phyloP scores from a whole-genome alignment of 2,888 invertebrate genomes.

The Xanthostigma xanthostigma region DNA sequence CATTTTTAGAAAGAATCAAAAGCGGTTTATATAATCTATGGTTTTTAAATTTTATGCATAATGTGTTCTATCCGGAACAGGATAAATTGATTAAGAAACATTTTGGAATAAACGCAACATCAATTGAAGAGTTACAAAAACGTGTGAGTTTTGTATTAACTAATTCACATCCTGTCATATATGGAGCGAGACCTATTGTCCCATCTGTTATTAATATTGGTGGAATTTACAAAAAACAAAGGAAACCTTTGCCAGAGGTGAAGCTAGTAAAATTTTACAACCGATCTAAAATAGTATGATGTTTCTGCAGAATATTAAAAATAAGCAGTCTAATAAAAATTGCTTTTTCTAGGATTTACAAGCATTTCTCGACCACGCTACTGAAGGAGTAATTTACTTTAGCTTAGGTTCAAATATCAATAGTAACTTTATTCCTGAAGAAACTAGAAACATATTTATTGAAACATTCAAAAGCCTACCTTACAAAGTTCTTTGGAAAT shows the following conservation, averaged over 20 bases:
- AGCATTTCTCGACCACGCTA: slow-evolving; percentile 16
- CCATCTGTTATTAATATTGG: slow-evolving; percentile 25
- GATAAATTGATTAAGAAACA: slow-evolving; percentile 9
- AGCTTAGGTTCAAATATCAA: slow-evolving; percentile 22
- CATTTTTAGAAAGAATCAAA: background rate
- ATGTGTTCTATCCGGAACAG: slow-evolving; percentile 5
- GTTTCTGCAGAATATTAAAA: background rate
- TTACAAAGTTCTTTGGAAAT: slow-evolving; percentile 22
- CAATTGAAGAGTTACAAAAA: slow-evolving; percentile 11
- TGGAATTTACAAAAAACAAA: slow-evolving; percentile 24
- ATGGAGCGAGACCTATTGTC: slow-evolving; percentile 23
- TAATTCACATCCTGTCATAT: slow-evolving; percentile 24
- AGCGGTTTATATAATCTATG: slow-evolving; percentile 1
- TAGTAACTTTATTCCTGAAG: slow-evolving; percentile 15
- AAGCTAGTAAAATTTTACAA: background rate
- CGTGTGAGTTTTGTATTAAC: slow-evolving; percentile 23
- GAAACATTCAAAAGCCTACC: slow-evolving; percentile 18
- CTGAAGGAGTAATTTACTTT: slow-evolving; percentile 20
- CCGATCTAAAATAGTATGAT: background rate
- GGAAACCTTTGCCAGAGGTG: slow-evolving; percentile 25
- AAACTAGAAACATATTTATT: slow-evolving; percentile 15
- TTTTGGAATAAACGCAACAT: slow-evolving; percentile 6
- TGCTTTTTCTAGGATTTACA: slow-evolving; percentile 16
- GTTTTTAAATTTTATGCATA: slow-evolving; percentile 5
- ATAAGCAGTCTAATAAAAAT: background rate